A percentile compares a stretch with the other conserved stretches of the same genome.
phyloP scores from a whole-genome alignment of 2,113 vertebrate genomes.

The Potamarius usumacintae region DNA sequence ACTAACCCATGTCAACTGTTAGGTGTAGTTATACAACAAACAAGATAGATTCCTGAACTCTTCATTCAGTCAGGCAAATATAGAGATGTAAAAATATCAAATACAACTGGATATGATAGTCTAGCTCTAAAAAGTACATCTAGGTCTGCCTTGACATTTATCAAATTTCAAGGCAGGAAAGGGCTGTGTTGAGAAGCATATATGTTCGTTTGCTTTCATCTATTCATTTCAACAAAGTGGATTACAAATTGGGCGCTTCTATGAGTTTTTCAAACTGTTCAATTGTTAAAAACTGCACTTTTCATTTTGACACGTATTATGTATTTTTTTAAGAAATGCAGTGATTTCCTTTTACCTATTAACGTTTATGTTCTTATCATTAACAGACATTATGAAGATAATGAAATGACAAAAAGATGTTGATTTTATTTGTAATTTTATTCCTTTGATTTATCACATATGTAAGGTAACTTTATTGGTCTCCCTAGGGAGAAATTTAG shows the following conservation, averaged over 20 bases:
- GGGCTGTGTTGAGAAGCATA: not conserved
- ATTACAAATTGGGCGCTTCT: not conserved
- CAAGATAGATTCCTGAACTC: constrained; percentile 13
- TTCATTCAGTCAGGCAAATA: constrained; percentile 22
- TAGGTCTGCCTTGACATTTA: not conserved
- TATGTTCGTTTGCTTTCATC: not conserved
- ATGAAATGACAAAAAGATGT: not conserved
- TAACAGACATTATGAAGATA: not conserved
- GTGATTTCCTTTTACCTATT: not conserved
- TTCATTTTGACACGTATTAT: not conserved
- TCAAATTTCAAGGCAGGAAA: not conserved
- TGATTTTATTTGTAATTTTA: not conserved
- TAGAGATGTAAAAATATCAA: not conserved
- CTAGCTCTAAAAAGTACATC: not conserved
- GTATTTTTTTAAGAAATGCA: not conserved
- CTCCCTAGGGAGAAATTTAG: too few species aligned
- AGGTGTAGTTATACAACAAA: not conserved
- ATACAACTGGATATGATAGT: not conserved
- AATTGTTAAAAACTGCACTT: not conserved
- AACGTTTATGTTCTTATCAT: not conserved
- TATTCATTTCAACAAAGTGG: not conserved
- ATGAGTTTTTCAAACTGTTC: not conserved
- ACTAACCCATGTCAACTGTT: constrained; percentile 67
- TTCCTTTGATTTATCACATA: not conserved
- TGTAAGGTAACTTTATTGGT: too few species aligned